These are phyloP conservation scores for Pogona vitticeps DNA, from an alignment of 2,113 vertebrate genomes.

Conservation along the genomic window DNA sequence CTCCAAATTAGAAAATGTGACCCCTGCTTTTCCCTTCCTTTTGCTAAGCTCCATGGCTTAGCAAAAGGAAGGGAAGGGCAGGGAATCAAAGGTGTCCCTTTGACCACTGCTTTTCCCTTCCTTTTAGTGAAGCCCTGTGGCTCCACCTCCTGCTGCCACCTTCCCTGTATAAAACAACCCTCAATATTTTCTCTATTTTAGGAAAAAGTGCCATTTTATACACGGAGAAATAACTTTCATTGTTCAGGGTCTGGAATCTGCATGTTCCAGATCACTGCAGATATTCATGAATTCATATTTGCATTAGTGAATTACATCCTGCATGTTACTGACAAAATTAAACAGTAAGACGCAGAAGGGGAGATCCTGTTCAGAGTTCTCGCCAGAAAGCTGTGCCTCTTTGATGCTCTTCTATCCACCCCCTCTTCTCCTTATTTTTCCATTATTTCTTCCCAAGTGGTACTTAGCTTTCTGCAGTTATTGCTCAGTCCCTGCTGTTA, in stretches of 20 bases:
- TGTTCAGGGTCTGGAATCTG: not conserved
- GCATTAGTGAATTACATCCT: conserved; percentile 20
- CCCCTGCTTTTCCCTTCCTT: too few relatives aligned
- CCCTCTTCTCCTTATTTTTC: not conserved
- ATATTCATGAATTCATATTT: not conserved
- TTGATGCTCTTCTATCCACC: not conserved
- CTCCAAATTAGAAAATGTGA: too few relatives aligned
- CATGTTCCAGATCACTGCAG: not conserved
- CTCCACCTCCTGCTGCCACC: too few relatives aligned
- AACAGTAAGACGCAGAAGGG: not conserved
- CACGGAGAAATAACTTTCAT: too few relatives aligned
- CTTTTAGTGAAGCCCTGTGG: too few relatives aligned
- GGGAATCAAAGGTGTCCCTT: too few relatives aligned
- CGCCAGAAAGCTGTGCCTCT: not conserved
- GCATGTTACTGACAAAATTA: not conserved
- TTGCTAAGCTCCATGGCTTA: too few relatives aligned
- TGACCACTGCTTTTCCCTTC: too few relatives aligned
- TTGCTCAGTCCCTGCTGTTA: not conserved
- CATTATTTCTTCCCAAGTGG: not conserved
- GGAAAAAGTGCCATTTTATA: too few relatives aligned
- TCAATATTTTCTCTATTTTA: too few relatives aligned
- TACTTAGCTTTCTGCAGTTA: not conserved
- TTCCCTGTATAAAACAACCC: too few relatives aligned
- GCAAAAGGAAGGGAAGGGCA: too few relatives aligned
- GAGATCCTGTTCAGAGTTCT: not conserved